Percentiles rank a stretch among this genome's conserved stretches.
These are phyloP conservation scores for Cydia fagiglandana DNA, from an alignment of 1,140 invertebrate genomes.

Conservation along the genomic window DNA sequence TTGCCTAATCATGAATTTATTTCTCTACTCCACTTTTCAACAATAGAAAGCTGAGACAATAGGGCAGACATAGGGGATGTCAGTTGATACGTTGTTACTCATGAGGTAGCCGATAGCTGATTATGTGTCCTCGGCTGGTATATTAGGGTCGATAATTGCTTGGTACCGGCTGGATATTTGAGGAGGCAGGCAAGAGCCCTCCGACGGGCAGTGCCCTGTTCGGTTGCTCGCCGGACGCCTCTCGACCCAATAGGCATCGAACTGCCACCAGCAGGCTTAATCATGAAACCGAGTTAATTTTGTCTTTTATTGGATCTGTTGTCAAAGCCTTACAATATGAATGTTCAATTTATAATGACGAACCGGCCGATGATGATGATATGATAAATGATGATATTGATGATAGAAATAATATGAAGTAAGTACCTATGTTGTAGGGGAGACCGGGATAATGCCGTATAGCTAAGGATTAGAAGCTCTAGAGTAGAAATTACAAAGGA, in stretches of 20 bases:
- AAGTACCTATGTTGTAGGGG: too few relatives aligned
- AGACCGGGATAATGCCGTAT: too few relatives aligned
- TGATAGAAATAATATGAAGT: too few relatives aligned
- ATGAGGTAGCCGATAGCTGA: neutral
- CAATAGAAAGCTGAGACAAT: constrained; percentile 31
- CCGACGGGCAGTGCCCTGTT: constrained; percentile 19
- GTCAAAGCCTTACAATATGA: neutral
- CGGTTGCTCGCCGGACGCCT: constrained; percentile 25
- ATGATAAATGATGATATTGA: neutral
- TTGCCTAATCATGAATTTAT: constrained; percentile 32
- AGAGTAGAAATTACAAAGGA: too few relatives aligned
- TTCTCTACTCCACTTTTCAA: constrained; percentile 26
- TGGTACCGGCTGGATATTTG: neutral
- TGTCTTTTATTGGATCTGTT: neutral
- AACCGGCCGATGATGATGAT: neutral
- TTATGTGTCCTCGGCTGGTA: constrained; percentile 8
- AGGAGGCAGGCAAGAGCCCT: constrained; percentile 27
- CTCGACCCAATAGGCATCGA: constrained; percentile 31
- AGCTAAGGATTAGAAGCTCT: too few relatives aligned
- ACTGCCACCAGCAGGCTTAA: constrained; percentile 16
- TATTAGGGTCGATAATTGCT: neutral
- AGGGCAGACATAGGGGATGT: constrained; percentile 30
- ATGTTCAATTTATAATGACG: neutral
- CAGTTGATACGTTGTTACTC: constrained; percentile 21
- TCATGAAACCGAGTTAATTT: constrained; percentile 19